These are phyloP conservation scores for Mormoops blainvillei DNA, from an alignment of 2,113 vertebrate genomes.

Conservation along the genomic window DNA sequence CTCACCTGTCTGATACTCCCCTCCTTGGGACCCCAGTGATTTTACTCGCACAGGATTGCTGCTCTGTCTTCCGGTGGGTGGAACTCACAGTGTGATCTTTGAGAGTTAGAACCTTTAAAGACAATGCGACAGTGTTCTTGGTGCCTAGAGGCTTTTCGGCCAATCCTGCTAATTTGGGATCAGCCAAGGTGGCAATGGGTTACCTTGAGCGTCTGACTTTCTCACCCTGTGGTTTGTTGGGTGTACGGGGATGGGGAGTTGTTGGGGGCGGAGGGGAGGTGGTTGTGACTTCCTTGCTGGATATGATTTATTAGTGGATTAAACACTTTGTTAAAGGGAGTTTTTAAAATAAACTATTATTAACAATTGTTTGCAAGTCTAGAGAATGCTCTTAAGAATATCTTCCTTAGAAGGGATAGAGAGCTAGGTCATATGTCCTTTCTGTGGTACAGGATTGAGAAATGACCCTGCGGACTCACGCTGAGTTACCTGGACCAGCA, in stretches of 20 bases:
- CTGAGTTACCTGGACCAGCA: background rate
- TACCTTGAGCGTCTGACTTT: background rate
- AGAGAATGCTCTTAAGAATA: background rate
- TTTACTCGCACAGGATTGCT: background rate
- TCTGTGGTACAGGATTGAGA: background rate
- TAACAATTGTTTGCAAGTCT: background rate
- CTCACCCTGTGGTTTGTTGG: background rate
- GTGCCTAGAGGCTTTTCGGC: conserved; percentile 43
- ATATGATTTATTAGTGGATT: background rate
- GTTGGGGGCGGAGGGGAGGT: rapidly evolving
- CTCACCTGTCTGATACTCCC: background rate
- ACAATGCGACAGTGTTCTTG: conserved; percentile 13
- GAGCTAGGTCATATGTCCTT: background rate
- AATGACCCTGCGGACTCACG: background rate
- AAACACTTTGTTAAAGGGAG: background rate
- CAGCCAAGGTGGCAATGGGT: background rate
- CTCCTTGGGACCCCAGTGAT: background rate
- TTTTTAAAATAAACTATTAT: background rate
- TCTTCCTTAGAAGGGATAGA: background rate
- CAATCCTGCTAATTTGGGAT: conserved; percentile 11
- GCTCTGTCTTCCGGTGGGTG: background rate
- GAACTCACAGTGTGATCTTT: background rate
- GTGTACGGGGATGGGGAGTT: too few species aligned
- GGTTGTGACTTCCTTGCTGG: background rate
- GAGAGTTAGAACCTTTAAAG: background rate